Base-by-base conservation (phyloP, 1,140 invertebrate species). In the Panagrolaimus sp. region DNA sequence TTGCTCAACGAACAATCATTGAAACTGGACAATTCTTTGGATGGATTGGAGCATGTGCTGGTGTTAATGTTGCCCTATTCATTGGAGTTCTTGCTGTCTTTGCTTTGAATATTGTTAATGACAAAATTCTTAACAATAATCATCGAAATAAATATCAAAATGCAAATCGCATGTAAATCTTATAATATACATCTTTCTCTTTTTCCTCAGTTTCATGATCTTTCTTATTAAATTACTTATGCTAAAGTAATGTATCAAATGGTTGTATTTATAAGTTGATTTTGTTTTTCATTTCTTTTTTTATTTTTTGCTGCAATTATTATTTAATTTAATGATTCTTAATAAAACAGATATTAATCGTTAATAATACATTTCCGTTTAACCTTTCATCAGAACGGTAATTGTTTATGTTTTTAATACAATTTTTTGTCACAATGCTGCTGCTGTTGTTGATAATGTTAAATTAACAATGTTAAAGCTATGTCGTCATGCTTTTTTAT, bases 1-100 rank as follows among this genome's bases (percentile, higher is more conserved):
- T 77, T n/a, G 57, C 76, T 2, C 75, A 76, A 25, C 25, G 67
- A 23, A 77, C 76, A 67, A 76, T 76, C 16, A 48, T 78, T 51
- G 48, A 78, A 51, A 75, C 75, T 51, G 76, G 74, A 20, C 51
- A 78, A 47, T 67, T 48, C 31, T 75, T 75, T 46, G 74, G 74
- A 31, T 76, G 74, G 74, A 71, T 75, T 63, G 74, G 65, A 27
- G 72, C 72, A 16, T 73, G 72, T 74, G 71, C 72, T 25, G 72
- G 72, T 13, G 57, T 73, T 16, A 73, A 73, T 63, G 71, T 73
- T 43, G 69, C 71, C 8, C 66, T 73, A 5, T 73, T 73, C 51
- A 63, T 57, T 16, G 72, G 72, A 9, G 68, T 73, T 11, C 70
- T 69, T 13, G 72, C 71, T 31, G 46, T 73, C 47, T 73, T 73